Conservation (phyloP, 2,113 vertebrate genomes). For the Dicerorhinus sumatrensis region DNA sequence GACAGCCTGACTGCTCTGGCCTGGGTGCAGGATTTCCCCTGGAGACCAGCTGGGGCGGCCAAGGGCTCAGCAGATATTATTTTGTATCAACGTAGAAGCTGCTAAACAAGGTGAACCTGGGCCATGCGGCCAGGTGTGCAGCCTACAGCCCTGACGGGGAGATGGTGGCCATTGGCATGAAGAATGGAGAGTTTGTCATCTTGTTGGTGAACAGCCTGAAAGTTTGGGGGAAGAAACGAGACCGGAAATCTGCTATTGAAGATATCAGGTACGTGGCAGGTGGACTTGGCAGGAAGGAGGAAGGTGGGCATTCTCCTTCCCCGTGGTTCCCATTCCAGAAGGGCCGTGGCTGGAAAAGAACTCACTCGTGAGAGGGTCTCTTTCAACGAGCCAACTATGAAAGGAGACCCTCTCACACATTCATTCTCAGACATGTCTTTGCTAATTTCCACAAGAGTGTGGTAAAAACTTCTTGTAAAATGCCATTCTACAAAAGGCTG, state of each 20-base stretch:
- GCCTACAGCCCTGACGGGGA: conserved; percentile 96
- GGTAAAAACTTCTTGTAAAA: not conserved
- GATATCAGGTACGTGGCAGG: conserved; percentile 91
- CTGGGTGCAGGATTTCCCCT: not conserved
- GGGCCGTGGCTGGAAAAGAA: not conserved
- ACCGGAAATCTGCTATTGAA: conserved; percentile 96
- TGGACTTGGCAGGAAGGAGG: not conserved
- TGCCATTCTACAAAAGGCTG: not conserved
- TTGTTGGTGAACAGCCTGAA: conserved; percentile 96
- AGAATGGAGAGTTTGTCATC: conserved; percentile 96
- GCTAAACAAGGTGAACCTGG: conserved; percentile 96
- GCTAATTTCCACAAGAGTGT: not conserved
- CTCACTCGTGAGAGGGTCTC: not conserved
- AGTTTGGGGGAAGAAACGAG: conserved; percentile 97
- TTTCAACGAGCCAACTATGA: not conserved
- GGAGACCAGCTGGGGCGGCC: not conserved
- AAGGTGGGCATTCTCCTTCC: not conserved
- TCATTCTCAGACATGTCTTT: not conserved
- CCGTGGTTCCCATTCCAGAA: not conserved
- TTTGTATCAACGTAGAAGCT: conserved; percentile 91
- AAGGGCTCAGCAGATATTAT: not conserved
- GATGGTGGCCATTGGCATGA: conserved; percentile 97
- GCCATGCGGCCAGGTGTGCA: conserved; percentile 93
- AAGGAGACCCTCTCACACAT: not conserved
- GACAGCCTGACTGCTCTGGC: not conserved